Evolutionary conservation across 2,888 invertebrate genomes (phyloP), one percentile per base, ranked within the genome.

Genomic region (Drosophila lacicola): DNA sequence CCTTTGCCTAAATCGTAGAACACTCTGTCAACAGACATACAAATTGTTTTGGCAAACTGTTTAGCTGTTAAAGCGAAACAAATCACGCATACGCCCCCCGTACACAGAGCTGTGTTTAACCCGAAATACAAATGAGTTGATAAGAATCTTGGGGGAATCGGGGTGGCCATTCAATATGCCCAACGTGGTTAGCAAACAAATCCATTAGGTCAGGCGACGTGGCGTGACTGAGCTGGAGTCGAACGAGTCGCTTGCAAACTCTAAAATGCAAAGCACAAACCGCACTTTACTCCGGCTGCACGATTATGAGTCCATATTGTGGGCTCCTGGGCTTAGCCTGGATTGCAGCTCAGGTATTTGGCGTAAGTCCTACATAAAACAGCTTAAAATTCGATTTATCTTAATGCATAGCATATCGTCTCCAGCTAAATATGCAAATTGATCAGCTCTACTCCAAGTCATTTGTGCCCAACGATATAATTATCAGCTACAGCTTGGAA

Each of bases 381-480:
- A 37, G 14, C 2, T 14, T 13, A 0, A 14, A 25, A 1, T 13
- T 0, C 11, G 0, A 17, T 25, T 13, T 8, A 3, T n/a, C 1
- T 6, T 29, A 0, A 39, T 39, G 2, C 17, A 17, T 9, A 2
- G 2, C 36, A 14, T 13, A 10, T 10, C 11, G 6, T 19, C 14
- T 29, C 1, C 6, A 84, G 89, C 13, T 78, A 3, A 65, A 67
- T 17, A 11, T 90, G 13, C 65, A 68, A 10, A 64, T 90, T 3
- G 74, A 84, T 4, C 65, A 87, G 1, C 84, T 91, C 37, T 80
- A 82, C 39, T 82, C 80, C 2, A 82, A 80, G 41, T 91, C 91
- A 3, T 90, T 90, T 80, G 81, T 90, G 19, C 91, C 88, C 33
- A 77, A 89, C 21, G 76, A 73, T 17, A 69, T 90, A 17, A 19